These are phyloP conservation scores for Sterrhoptilus dennistouni DNA, from an alignment of 2,113 vertebrate species.

Conservation along the genomic window DNA sequence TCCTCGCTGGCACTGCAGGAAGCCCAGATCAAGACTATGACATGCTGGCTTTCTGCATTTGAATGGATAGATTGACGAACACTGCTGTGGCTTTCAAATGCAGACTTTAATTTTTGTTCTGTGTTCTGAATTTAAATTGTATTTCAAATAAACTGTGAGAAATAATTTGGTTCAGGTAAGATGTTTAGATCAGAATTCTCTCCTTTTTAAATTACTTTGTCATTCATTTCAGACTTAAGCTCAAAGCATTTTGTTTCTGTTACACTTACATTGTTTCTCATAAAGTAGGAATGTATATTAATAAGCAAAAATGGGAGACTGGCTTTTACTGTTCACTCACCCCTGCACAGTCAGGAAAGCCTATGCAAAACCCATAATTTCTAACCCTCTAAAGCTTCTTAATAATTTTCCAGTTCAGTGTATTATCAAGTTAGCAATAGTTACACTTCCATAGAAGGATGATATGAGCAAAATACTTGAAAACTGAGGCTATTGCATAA, in stretches of 20 bases:
- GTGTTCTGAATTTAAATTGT: conserved; percentile 25
- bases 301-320: conserved; percentile 44
- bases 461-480: not conserved
- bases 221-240: conserved; percentile 56
- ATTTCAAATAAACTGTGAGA: conserved; percentile 40
- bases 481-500: not conserved
- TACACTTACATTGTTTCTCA: conserved; percentile 61
- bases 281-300: conserved; percentile 24
- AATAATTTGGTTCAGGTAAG: conserved; percentile 44
- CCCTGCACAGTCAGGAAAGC: not conserved
- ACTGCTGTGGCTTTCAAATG: not conserved
- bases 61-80: not conserved
- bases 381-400: conserved; percentile 18
- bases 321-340: conserved; percentile 15
- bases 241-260: conserved; percentile 57
- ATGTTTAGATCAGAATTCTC: conserved; percentile 53
- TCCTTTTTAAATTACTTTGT: conserved; percentile 62
- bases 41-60: not conserved
- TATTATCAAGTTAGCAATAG: conserved; percentile 12
- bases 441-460: not conserved
- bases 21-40: not conserved
- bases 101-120: not conserved
- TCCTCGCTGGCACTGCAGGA: not conserved
- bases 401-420: not conserved
- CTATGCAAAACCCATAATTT: conserved; percentile 9